A percentile compares a stretch with the other conserved stretches of the same genome.
These are phyloP conservation scores for Mesodorylaimus sp. DNA, from an alignment of 2,888 invertebrate species.

Conservation along the genomic window DNA sequence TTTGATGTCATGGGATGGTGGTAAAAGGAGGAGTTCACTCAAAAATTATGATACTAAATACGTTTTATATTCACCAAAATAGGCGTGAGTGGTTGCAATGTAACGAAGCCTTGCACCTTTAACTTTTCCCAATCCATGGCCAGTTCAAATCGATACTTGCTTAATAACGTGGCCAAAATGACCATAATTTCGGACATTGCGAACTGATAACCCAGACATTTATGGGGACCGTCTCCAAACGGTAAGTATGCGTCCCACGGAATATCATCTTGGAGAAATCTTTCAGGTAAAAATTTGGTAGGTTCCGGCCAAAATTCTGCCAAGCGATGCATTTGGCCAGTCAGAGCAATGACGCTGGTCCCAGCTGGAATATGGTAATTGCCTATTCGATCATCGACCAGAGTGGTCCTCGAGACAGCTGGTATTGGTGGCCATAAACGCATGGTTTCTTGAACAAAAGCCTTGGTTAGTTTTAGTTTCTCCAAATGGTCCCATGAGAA, in stretches of 20 bases:
- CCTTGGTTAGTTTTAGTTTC: not conserved
- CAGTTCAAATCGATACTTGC: not conserved
- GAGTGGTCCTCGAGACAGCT: not conserved
- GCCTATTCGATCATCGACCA: not conserved
- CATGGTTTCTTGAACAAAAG: constrained; percentile 3
- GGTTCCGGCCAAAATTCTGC: not conserved
- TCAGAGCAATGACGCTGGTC: not conserved
- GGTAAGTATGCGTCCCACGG: constrained; percentile 4
- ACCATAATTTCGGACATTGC: not conserved
- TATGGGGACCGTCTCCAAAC: constrained; percentile 1
- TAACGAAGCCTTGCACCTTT: too few relatives aligned
- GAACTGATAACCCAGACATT: constrained; percentile 2
- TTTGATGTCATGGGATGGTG: too few relatives aligned
- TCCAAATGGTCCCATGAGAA: constrained; percentile 1
- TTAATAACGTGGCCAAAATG: not conserved
- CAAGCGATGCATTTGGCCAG: not conserved
- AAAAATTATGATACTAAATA: too few relatives aligned
- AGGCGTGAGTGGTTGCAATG: too few relatives aligned
- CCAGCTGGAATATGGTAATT: not conserved
- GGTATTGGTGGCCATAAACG: constrained; percentile 2
- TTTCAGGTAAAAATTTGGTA: not conserved
- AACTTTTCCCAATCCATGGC: too few relatives aligned
- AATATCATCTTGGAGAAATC: not conserved
- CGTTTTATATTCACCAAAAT: too few relatives aligned
- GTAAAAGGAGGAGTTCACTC: too few relatives aligned